Evolutionary conservation across 2,888 invertebrate species (phyloP).

Genomic region (Trichacis sp.): DNA sequence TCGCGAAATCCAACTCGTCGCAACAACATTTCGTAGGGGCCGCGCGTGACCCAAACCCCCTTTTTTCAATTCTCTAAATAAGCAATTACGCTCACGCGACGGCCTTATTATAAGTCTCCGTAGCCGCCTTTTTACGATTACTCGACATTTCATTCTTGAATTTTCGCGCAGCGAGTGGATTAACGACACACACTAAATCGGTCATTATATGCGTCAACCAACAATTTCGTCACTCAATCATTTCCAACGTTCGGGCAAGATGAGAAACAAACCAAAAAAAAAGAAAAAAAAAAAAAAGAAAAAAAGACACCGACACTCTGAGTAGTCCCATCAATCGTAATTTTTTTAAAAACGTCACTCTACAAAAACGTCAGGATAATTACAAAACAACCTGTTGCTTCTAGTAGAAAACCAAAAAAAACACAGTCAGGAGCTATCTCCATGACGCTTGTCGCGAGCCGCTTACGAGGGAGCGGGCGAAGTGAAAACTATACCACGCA

Average conservation of each 20-base stretch:
- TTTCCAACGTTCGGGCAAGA: constrained; percentile 14
- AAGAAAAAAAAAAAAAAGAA: constrained; percentile 13
- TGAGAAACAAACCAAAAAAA: background rate
- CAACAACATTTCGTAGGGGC: constrained; percentile 4
- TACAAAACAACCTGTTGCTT: too few relatives aligned
- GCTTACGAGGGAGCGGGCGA: too few relatives aligned
- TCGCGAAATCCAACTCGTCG: constrained; percentile 8
- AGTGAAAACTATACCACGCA: too few relatives aligned
- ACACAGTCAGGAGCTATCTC: too few relatives aligned
- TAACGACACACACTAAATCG: background rate
- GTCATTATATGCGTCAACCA: constrained; percentile 3
- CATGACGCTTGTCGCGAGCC: too few relatives aligned
- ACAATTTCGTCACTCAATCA: constrained; percentile 19
- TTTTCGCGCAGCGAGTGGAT: background rate
- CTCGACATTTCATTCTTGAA: background rate
- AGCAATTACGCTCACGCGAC: constrained; percentile 3
- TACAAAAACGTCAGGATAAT: constrained; percentile 31
- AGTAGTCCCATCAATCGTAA: constrained; percentile 57
- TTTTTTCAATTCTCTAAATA: background rate
- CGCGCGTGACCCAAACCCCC: constrained; percentile 15
- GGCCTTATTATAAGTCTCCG: constrained; percentile 2
- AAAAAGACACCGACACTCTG: constrained; percentile 52
- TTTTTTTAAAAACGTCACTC: constrained; percentile 52
- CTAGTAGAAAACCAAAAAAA: constrained; percentile 31
- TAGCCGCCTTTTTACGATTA: too few relatives aligned